phyloP scores from a whole-genome alignment of 2,113 vertebrate species.

The Archocentrus centrarchus region DNA sequence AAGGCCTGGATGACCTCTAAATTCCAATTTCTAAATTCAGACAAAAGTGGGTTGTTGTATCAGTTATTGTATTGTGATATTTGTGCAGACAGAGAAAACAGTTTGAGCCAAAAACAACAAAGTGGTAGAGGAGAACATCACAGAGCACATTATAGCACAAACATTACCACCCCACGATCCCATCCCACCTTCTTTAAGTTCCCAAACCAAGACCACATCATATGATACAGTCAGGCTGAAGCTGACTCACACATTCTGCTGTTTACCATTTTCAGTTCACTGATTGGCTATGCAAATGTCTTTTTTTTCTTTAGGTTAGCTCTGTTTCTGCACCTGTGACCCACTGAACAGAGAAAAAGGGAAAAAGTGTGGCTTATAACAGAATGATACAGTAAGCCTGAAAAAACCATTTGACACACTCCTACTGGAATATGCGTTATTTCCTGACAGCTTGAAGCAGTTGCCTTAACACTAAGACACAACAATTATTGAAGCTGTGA shows the following conservation, averaged over 20 bases:
- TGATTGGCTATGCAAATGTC: conserved; percentile 5
- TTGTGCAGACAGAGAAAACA: neutral
- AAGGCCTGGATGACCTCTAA: no score
- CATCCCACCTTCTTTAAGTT: conserved; percentile 16
- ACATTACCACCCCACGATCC: conserved; percentile 7
- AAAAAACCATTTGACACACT: neutral
- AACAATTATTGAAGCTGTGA: no score
- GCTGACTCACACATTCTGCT: conserved; percentile 37
- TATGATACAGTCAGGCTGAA: neutral
- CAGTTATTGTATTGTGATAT: neutral
- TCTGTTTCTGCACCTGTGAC: conserved; percentile 22
- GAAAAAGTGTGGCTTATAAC: neutral
- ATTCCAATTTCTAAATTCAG: no score
- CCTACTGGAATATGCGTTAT: neutral
- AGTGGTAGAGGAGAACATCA: conserved; percentile 17
- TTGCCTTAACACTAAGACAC: neutral
- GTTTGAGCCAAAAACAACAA: neutral
- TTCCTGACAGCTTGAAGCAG: neutral
- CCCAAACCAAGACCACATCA: conserved; percentile 25
- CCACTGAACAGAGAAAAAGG: neutral
- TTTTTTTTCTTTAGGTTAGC: neutral
- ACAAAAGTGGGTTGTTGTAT: no score
- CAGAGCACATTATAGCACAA: conserved; percentile 42
- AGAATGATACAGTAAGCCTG: neutral
- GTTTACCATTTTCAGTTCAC: neutral